These are phyloP conservation scores for Macaria notata DNA, from an alignment of 2,888 invertebrate genomes.

Conservation along the genomic window DNA sequence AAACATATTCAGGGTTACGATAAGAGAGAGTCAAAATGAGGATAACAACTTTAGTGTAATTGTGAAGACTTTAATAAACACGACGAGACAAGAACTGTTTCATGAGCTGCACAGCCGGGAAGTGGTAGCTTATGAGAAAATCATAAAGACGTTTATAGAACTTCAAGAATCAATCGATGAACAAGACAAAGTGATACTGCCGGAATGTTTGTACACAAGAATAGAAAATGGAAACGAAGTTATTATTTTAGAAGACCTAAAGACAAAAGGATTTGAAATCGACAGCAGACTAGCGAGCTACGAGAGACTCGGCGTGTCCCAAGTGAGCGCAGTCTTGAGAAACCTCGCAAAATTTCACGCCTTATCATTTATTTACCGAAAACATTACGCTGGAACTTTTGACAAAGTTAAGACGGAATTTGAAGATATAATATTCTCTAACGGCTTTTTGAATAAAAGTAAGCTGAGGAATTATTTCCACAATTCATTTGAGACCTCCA, in stretches of 20 bases:
- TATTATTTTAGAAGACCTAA: constrained; percentile 64
- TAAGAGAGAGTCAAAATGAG: constrained; percentile 48
- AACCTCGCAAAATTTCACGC: constrained; percentile 69
- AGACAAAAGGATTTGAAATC: constrained; percentile 50
- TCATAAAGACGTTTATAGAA: constrained; percentile 51
- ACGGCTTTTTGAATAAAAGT: constrained; percentile 59
- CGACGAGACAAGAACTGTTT: constrained; percentile 62
- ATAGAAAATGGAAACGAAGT: constrained; percentile 57
- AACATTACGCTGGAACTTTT: constrained; percentile 41
- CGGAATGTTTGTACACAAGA: constrained; percentile 54
- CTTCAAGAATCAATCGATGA: constrained; percentile 48
- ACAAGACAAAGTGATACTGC: constrained; percentile 48
- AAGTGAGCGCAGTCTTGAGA: constrained; percentile 48
- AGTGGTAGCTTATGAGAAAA: constrained; percentile 55
- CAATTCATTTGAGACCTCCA: constrained; percentile 62
- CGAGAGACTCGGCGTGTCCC: constrained; percentile 48
- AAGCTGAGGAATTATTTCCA: constrained; percentile 60
- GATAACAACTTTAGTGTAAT: constrained; percentile 53
- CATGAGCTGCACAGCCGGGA: constrained; percentile 65
- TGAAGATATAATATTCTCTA: constrained; percentile 58
- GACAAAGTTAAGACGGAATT: constrained; percentile 45
- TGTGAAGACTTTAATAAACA: constrained; percentile 67
- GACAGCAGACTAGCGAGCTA: constrained; percentile 48
- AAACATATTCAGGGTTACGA: constrained; percentile 64
- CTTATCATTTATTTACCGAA: constrained; percentile 57